Base-by-base conservation (phyloP, 2,888 invertebrate species). In the Teleogryllus oceanicus region DNA sequence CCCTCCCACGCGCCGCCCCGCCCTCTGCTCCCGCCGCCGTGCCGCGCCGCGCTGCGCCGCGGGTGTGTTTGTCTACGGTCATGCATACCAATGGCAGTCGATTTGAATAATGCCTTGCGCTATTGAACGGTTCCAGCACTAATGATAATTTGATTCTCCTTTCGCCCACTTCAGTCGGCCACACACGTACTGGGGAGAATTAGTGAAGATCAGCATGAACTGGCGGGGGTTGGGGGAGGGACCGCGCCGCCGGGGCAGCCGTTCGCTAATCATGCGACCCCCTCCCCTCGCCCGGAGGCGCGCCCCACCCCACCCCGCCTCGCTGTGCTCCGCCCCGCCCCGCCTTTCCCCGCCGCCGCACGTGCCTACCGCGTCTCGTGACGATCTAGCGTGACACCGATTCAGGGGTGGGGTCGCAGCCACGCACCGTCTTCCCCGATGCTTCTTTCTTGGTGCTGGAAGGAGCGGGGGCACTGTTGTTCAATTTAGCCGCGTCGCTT, bases 21-120 rank as follows among this genome's bases (percentile, higher is more conserved):
- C 78, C 50, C 77, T 37, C 18, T 77, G 18, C 21, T 76, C 49
- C 37, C 37, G n/a, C 77, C 20, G 2, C 77, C 77, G 77, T 11
- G 20, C 77, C 21, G 50, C 20, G 12, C 49, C 21, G 50, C 20
- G 20, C 78, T 12, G 20, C 78, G 51, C 78, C 11, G 12, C 50
- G 50, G 50, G n/a, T 78, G 50, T 51, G 24, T 18, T 51, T 20
- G 50, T n/a, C 49, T n/a, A 16, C 50, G 78, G 50, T 21, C 21
- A n/a, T 78, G 78, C 78, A 62, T 62, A 62, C 62, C 62, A 62
- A 62, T 62, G 62, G 62, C 62, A 62, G 62, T 62, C 62, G 62
- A 62, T 62, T 62, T 62, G 62, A 62, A 62, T 62, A 62, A 62
- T 62, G 62, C 62, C 62, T 62, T n/a, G 62, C 62, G 62, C 62